Evolutionary conservation across 2,113 vertebrate genomes (phyloP), one percentile per base, ranked within the genome.

Genomic region (Pampusana beccarii): DNA sequence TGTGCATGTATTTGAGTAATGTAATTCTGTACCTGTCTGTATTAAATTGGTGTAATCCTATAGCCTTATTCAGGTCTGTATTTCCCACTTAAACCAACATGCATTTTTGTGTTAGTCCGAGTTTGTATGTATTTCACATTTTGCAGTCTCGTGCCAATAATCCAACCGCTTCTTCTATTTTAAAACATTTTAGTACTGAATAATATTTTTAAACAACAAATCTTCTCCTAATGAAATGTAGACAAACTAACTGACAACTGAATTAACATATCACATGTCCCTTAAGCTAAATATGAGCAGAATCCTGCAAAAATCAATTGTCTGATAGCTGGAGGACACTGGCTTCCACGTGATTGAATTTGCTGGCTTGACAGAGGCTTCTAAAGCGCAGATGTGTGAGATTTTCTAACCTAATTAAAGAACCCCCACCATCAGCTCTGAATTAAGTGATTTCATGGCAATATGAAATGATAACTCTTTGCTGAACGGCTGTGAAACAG

Each of bases 321-420:
- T 97, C 95, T 97, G 91, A 96, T 96, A 88, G 93, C 93, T 94
- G 96, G 94, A 97, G 95, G 97, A 96, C 96, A 97, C 86, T 6
- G 62, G 70, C 88, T 95, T 97, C 96, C 93, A 94, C 94, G 83
- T 97, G 96, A 98, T 96, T 97, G 95, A 97, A 95, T 97, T 97
- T 97, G 70, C 89, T 97, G 95, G 90, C 82, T 97, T 97, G 79
- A 96, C 80, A 95, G 94, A 95, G 91, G 87, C 92, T 97, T 94
- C 69, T 48, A 95, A 94, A 95, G 34, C 38, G 9, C 85, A 96
- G 74, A 92, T 88, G 85, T 93, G 60, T 57, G 48, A 96, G 94
- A 94, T 98, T 97, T 97, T 97, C 88, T 96, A 97, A 86, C 94
- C 94, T 98, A 97, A 97, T 98, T 97, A 97, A 97, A 97, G 95